Base-by-base conservation (phyloP, 2,888 invertebrate genomes). In the Andrena trimmerana region DNA sequence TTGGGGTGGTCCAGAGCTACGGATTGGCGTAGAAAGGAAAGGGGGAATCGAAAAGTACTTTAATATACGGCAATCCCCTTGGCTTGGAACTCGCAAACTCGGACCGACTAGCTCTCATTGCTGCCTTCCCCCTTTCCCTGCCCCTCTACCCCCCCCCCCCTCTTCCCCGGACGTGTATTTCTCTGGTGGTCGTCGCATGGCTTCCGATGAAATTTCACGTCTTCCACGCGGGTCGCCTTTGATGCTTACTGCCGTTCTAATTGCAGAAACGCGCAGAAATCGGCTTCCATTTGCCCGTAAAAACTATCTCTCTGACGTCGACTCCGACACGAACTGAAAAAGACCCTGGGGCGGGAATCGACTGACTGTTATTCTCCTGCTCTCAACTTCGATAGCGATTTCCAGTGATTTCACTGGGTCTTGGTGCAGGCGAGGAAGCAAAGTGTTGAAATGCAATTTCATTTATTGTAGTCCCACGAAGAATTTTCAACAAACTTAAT, bases 51-150 rank as follows among this genome's bases (percentile, higher is more conserved):
- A 92, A 93, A 93, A 92, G 93, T 93, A 92, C 92, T 92, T 91
- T 91, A 92, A 92, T 93, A 92, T 91, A 91, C 91, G 89, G 90
- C 91, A 92, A 92, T 92, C 92, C 92, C 92, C 90, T 92, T 91
- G 90, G 89, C 89, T 91, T 85, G 90, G 86, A 92, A 91, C 91
- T 91, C 90, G 78, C 90, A 89, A 91, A 91, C 92, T 93, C 92
- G 88, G 90, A 90, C 90, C 79, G 87, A 87, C 89, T 88, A 84
- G 78, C 83, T 88, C 87, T 85, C 86, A 83, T 88, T 85, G 86
- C 70, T 83, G 73, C 79, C 65, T 69, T 74, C 77, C 78, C 81
- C 81, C 20, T 57, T 69, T 65, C 75, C 70, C 54, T 71, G 16
- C 50, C 69, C 77, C 27, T 36, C 27, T 10, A 70, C 42, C 33